Base-by-base conservation (phyloP, 2,888 invertebrate genomes). In the Nomada flava region DNA sequence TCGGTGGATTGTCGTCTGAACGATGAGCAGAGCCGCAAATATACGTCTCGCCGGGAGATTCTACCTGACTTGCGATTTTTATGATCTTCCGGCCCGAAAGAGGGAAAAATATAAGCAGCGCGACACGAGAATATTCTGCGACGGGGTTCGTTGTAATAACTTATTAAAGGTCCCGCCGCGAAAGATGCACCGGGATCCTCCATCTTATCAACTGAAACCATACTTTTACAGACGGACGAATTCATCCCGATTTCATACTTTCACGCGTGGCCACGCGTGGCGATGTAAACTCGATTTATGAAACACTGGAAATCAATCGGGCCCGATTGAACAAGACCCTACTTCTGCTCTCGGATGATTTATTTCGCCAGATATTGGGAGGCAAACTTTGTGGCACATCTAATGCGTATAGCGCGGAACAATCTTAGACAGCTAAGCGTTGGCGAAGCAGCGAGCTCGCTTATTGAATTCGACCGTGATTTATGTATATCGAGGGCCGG, bases 401-500 rank as follows among this genome's bases (percentile, higher is more conserved):
- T n/a, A 10, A 18, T 4, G 15, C 2, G 29, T 23, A 52, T 59
- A 52, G 20, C n/a, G 18, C 20, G 47, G 62, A 62, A 60, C 53
- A 65, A 67, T 65, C 50, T 47, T 47, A 36, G 44, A 52, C 68
- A 68, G 36, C 29, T 52, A 63, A 80, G 79, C 72, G 67, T 72
- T 47, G 62, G 55, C 63, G 57, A 10, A 13, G 44, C 52, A 63
- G 67, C 50, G 63, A 62, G 57, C 29, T 36, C 72, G 80, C 73
- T 80, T 80, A 80, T 80, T 80, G 80, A 80, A 79, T 72, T 29
- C 68, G n/a, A 57, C 44, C 20, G 72, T 80, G 80, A 80, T 80
- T 80, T 80, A 80, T 79, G 80, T 63, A 64, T 72, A 79, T 79
- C 68, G 68, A 57, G 23, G 57, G n/a, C 42, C 65, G 63, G 80